A percentile compares a stretch with the other conserved stretches of the same genome.
These are phyloP conservation scores for Psilopsiagon aurifrons DNA, from an alignment of 2,113 vertebrate genomes.

Conservation along the genomic window DNA sequence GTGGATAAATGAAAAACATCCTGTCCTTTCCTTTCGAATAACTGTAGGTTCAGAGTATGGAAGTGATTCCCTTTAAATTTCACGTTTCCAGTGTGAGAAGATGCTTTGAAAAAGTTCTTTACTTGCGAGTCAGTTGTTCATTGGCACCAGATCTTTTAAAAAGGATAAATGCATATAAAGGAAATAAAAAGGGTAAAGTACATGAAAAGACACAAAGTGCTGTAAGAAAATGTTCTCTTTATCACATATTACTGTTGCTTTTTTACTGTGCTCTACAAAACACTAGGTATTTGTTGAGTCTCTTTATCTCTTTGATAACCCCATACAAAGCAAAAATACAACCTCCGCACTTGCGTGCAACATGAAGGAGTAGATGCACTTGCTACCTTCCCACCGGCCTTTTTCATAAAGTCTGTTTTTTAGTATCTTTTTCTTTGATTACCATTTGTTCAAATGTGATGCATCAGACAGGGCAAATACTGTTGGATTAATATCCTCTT, in stretches of 20 bases:
- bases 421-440: not conserved
- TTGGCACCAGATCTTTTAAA: not conserved
- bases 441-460: not conserved
- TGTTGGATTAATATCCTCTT: not conserved
- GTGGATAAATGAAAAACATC: constrained; percentile 52
- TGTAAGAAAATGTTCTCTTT: not conserved
- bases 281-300: rapidly evolving
- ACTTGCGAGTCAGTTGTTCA: not conserved
- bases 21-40: constrained; percentile 40
- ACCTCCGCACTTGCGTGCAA: not conserved
- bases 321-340: not conserved
- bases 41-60: constrained; percentile 14
- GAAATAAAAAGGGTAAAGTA: not conserved
- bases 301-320: not conserved
- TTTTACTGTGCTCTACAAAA: not conserved
- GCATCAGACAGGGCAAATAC: not conserved
- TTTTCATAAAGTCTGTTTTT: not conserved
- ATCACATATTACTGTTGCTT: not conserved
- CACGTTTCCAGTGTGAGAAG: not conserved
- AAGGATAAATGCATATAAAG: not conserved
- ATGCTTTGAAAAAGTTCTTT: not conserved
- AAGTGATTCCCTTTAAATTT: not conserved
- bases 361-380: not conserved
- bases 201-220: not conserved
- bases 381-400: not conserved